A percentile compares a stretch with the other conserved stretches of the same genome.
These are phyloP conservation scores for Pseudolaguvia tuberculata DNA, from an alignment of 2,113 vertebrate species.

Conservation along the genomic window DNA sequence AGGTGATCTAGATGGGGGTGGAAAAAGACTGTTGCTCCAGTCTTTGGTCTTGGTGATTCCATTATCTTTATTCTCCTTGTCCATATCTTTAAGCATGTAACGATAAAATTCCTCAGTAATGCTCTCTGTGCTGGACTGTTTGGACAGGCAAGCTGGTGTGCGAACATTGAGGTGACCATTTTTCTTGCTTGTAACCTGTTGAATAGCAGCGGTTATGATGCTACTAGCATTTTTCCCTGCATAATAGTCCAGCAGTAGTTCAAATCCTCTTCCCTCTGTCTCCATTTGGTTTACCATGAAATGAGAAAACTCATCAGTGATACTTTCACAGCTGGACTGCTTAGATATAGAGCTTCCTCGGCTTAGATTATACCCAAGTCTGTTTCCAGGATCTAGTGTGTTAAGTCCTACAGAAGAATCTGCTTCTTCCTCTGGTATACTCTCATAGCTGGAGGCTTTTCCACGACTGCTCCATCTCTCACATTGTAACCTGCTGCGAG, in stretches of 20 bases:
- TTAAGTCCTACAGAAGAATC: conserved; percentile 67
- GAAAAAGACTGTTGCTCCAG: conserved; percentile 78
- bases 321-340: conserved; percentile 97
- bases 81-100: conserved; percentile 89
- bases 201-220: conserved; percentile 85
- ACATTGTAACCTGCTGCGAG: conserved; percentile 80
- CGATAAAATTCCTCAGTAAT: conserved; percentile 96
- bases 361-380: conserved; percentile 82
- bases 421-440: conserved; percentile 87
- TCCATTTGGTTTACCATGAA: conserved; percentile 99
- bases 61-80: conserved; percentile 81
- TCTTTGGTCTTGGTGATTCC: conserved; percentile 76
- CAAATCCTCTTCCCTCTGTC: conserved; percentile 88
- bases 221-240: conserved; percentile 91
- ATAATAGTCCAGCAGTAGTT: conserved; percentile 91
- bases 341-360: conserved; percentile 94
- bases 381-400: conserved; percentile 71
- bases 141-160: conserved; percentile 81
- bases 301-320: conserved; percentile 94
- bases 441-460: conserved; percentile 90
- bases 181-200: conserved; percentile 81
- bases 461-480: conserved; percentile 85
- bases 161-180: conserved; percentile 82
- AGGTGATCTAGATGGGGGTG: conserved; percentile 73
- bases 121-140: conserved; percentile 96